These are phyloP conservation scores for Pleuronectes platessa DNA, from an alignment of 2,113 vertebrate genomes.

Conservation along the genomic window DNA sequence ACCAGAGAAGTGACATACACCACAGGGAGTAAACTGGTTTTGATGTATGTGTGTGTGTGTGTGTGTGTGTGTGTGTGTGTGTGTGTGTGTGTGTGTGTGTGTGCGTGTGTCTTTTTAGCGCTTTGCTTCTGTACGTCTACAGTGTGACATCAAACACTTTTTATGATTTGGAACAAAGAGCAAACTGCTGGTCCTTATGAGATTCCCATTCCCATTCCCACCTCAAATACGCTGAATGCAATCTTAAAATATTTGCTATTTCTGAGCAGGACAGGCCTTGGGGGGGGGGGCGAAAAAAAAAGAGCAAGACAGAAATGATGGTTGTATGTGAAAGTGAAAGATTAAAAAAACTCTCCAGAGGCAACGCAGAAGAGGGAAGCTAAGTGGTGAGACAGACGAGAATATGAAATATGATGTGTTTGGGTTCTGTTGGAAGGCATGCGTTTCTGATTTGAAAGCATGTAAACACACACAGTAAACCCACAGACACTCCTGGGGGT, in stretches of 20 bases:
- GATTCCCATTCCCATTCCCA: slow-evolving; percentile 55
- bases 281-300: background rate
- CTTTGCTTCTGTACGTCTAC: slow-evolving; percentile 32
- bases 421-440: slow-evolving; percentile 22
- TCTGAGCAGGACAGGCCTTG: slow-evolving; percentile 32
- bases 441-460: slow-evolving; percentile 7
- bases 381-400: background rate
- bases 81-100: slow-evolving; percentile 28
- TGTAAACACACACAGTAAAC: background rate
- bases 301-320: background rate
- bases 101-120: background rate
- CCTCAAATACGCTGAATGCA: slow-evolving; percentile 66
- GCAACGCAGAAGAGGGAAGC: slow-evolving; percentile 8
- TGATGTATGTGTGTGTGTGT: slow-evolving; percentile 19
- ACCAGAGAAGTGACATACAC: slow-evolving; percentile 41
- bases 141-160: slow-evolving; percentile 65
- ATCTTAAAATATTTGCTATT: slow-evolving; percentile 71
- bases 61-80: slow-evolving; percentile 16
- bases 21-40: slow-evolving; percentile 30
- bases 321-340: background rate
- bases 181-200: slow-evolving; percentile 36
- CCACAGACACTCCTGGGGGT: background rate
- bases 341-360: slow-evolving; percentile 26
- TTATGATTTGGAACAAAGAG: slow-evolving; percentile 63
- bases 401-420: slow-evolving; percentile 14